A percentile compares a stretch with the other conserved stretches of the same genome.
Conservation (phyloP, 2,888 invertebrate genomes). For the Mesorhabditis spiculigera region DNA sequence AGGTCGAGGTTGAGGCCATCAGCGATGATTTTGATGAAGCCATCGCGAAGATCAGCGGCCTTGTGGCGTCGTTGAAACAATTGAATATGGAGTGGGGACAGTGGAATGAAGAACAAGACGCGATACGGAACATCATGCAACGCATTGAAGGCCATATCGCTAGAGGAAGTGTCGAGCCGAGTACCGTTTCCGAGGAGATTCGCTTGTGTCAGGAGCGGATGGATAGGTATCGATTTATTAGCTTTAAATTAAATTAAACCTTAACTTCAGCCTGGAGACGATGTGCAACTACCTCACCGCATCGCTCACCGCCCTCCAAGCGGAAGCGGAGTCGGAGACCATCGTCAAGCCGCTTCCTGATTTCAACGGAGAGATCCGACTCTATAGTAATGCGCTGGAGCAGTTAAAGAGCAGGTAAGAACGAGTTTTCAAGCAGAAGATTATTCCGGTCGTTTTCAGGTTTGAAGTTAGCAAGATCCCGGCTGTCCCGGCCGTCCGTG, state of each 20-base stretch:
- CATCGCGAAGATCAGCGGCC: constrained; percentile 21
- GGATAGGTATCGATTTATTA: constrained; percentile 21
- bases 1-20: constrained; percentile 17
- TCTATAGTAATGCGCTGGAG: constrained; percentile 36
- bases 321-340: constrained; percentile 12
- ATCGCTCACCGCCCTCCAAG: constrained; percentile 26
- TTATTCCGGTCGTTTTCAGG: not conserved
- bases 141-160: constrained; percentile 32
- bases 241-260: not conserved
- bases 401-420: constrained; percentile 25
- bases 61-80: constrained; percentile 1
- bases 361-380: constrained; percentile 33
- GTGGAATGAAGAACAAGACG: not conserved
- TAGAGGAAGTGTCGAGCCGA: constrained; percentile 25
- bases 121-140: constrained; percentile 22
- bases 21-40: constrained; percentile 38
- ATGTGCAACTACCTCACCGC: constrained; percentile 42
- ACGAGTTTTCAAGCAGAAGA: not conserved
- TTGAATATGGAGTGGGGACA: not conserved
- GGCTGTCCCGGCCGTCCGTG: not conserved
- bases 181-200: constrained; percentile 32
- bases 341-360: constrained; percentile 25
- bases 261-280: constrained; percentile 30
- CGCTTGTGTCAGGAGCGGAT: constrained; percentile 42
- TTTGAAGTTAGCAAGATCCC: not conserved